Conservation (phyloP, 1,140 invertebrate species). For the Listronotus oregonensis region DNA sequence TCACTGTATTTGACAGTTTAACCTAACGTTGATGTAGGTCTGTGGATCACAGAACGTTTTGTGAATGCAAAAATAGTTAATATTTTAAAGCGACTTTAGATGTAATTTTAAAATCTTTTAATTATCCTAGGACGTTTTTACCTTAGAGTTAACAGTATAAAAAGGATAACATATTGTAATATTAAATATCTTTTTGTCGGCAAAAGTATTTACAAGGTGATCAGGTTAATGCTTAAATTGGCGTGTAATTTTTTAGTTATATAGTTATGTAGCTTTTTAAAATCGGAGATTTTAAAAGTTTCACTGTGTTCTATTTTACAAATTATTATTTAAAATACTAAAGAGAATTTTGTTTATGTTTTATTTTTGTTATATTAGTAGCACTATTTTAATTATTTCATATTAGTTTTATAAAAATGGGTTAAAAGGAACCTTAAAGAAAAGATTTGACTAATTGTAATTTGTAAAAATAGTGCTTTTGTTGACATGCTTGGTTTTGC, state of each 20-base stretch:
- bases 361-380: too few species aligned
- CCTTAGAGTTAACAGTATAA: background rate
- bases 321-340: too few species aligned
- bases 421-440: too few species aligned
- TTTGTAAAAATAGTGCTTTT: too few species aligned
- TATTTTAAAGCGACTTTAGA: slow-evolving; percentile 10
- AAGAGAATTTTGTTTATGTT: too few species aligned
- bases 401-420: too few species aligned
- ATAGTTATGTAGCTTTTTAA: background rate
- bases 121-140: background rate
- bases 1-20: slow-evolving; percentile 42
- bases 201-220: background rate
- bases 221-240: slow-evolving; percentile 17
- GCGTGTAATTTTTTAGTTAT: slow-evolving; percentile 9
- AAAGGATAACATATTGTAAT: background rate
- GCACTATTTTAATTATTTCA: too few species aligned
- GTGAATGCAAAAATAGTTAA: background rate
- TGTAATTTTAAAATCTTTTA: slow-evolving; percentile 1
- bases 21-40: slow-evolving; percentile 31
- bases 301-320: too few species aligned
- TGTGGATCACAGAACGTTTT: background rate
- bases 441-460: too few species aligned
- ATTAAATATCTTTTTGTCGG: slow-evolving; percentile 6
- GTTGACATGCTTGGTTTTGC: too few species aligned
- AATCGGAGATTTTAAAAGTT: too few species aligned